Evolutionary conservation across 2,797 vertebrate species (phyloP), one percentile per base, ranked within the genome.

Genomic region (Alcedo atthis): DNA sequence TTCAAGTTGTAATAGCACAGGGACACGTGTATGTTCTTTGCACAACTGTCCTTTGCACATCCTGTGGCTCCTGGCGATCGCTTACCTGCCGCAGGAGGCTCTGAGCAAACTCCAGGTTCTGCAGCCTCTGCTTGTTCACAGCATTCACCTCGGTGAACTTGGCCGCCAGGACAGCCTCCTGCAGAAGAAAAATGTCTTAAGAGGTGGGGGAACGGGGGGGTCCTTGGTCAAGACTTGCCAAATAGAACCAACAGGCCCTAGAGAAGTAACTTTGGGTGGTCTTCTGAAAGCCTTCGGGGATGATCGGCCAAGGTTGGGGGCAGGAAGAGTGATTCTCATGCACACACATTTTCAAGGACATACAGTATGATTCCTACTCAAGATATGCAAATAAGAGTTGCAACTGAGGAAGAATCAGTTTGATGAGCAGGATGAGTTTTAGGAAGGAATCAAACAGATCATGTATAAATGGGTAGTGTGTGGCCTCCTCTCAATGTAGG

Each of bases 71-170:
- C 81, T 20, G 48, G 40, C 6, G 28, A 17, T 51, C 5, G 1
- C 46, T 98, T 95, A 99, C 99, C 98, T 99, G 99, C 92, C 97
- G 98, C 71, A 99, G 97, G 87, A 99, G 98, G 93, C 96, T 97
- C 83, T 99, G 98, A 6, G 98, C 97, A 8, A 99, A 99, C 96
- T 99, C 99, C 85, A 99, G 97, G 86, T 99, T 99, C 95, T 98
- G 98, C 82, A 99, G 93, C 92, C 97, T 98, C 95, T 99, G 99
- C 59, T 97, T 98, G 95, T 99, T 99, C 62, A 99, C 96, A 25
- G 99, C 99, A 1, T 98, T 99, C n/a, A 99, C 98, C 93, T 99
- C 99, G 0, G 99, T 99, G 91, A 99, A 99, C 94, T 98, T 99
- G 15, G 98, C 97, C 81, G 98, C 97, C 75, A 99, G 98, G 61